Percentiles rank a stretch among this genome's conserved stretches.
Evolutionary conservation across 2,113 vertebrate species (phyloP).

Genomic region (Pardalotus punctatus): DNA sequence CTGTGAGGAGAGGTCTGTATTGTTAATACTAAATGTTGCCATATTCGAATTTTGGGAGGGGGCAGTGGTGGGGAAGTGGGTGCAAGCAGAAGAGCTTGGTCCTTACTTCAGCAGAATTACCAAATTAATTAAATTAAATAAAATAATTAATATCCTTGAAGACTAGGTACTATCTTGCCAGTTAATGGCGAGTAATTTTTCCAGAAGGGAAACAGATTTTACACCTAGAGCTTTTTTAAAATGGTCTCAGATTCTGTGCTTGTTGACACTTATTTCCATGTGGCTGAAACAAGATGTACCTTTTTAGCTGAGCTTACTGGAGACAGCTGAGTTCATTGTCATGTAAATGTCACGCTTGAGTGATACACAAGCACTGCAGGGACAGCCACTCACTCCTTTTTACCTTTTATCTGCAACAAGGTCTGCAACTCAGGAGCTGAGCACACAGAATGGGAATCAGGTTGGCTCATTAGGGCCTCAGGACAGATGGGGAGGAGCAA

Average conservation of each 20-base stretch:
- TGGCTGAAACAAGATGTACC: background rate
- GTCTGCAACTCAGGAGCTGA: background rate
- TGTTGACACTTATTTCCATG: fast-evolving
- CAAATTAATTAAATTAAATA: background rate
- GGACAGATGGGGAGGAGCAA: background rate
- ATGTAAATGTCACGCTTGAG: background rate
- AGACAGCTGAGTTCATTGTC: background rate
- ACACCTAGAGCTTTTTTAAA: background rate
- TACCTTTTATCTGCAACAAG: fast-evolving
- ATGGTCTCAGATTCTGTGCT: background rate
- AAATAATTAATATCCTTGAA: background rate
- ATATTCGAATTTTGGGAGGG: fast-evolving
- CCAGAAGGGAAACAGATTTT: background rate
- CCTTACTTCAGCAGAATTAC: background rate
- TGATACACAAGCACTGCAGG: background rate
- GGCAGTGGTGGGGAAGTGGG: fast-evolving
- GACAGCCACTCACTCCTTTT: fast-evolving
- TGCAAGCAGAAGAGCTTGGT: background rate
- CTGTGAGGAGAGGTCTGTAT: too few species aligned
- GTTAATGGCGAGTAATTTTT: background rate
- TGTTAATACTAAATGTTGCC: background rate
- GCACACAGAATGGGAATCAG: fast-evolving
- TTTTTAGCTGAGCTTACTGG: background rate
- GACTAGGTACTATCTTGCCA: background rate
- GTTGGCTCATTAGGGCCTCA: fast-evolving